These are phyloP conservation scores for Brachypalpus laphriformis DNA, from an alignment of 2,888 invertebrate species.

Conservation along the genomic window DNA sequence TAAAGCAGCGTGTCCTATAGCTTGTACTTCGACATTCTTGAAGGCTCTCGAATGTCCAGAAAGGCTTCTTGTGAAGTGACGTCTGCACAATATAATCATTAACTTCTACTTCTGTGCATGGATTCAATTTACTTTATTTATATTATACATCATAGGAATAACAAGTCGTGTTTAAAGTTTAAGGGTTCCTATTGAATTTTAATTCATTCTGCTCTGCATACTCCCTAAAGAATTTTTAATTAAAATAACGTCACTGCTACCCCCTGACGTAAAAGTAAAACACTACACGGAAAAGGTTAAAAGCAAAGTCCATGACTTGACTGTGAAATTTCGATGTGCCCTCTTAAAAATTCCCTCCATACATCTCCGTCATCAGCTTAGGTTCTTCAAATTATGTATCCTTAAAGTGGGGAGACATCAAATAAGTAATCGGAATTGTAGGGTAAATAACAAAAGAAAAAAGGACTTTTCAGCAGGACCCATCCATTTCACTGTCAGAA, in stretches of 20 bases:
- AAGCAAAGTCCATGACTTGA: constrained; percentile 12
- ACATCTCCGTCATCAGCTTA: not conserved
- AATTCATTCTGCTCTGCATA: not conserved
- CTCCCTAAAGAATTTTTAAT: constrained; percentile 9
- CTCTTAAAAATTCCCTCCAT: not conserved
- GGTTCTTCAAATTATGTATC: constrained; percentile 2
- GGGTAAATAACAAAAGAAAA: constrained; percentile 5
- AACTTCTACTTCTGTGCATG: too few species aligned
- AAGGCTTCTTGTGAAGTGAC: too few species aligned
- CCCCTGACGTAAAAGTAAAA: too few species aligned
- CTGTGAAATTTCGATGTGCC: not conserved
- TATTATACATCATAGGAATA: too few species aligned
- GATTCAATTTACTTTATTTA: too few species aligned
- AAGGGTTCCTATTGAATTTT: too few species aligned
- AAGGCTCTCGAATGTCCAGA: too few species aligned
- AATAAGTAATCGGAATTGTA: constrained; percentile 6
- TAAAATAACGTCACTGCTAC: constrained; percentile 11
- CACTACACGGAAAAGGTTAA: constrained; percentile 25
- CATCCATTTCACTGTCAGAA: too few species aligned
- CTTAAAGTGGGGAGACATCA: not conserved
- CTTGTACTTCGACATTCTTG: too few species aligned
- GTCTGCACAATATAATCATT: too few species aligned
- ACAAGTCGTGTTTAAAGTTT: too few species aligned
- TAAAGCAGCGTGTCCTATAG: too few species aligned
- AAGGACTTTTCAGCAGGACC: not conserved